Percentiles rank a stretch among this genome's conserved stretches.
phyloP scores from a whole-genome alignment of 2,797 vertebrate species.

The Parauchenoglanis ngamensis region DNA sequence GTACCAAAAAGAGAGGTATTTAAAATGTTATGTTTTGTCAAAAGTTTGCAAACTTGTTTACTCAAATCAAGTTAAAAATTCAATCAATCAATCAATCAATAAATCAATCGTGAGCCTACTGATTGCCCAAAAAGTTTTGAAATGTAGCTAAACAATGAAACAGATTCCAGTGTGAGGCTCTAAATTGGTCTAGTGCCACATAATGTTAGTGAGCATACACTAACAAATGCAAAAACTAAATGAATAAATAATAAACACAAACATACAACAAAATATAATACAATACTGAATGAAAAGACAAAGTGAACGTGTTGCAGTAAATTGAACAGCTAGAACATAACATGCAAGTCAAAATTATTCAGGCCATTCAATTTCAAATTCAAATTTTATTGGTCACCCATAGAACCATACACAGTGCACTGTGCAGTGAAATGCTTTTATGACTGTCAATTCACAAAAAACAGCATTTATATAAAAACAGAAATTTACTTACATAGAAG shows the following conservation, averaged over 20 bases:
- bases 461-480: too few relatives aligned
- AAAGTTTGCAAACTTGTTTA: background rate
- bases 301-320: background rate
- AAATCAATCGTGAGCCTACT: background rate
- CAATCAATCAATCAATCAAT: background rate
- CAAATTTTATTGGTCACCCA: background rate
- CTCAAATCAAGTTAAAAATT: background rate
- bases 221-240: background rate
- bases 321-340: background rate
- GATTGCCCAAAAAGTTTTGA: background rate
- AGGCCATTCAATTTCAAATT: background rate
- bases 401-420: background rate
- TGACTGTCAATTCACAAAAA: too few relatives aligned
- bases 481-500: too few relatives aligned
- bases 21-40: background rate
- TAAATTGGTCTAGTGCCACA: background rate
- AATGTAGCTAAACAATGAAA: background rate
- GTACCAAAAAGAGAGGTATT: background rate
- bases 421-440: background rate
- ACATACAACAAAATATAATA: background rate
- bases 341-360: background rate
- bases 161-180: background rate
- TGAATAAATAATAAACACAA: background rate
- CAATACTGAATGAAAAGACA: background rate
- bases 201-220: background rate